Conservation (phyloP, 64 coral and sea anemone genomes). For the Montipora efflorescens region DNA sequence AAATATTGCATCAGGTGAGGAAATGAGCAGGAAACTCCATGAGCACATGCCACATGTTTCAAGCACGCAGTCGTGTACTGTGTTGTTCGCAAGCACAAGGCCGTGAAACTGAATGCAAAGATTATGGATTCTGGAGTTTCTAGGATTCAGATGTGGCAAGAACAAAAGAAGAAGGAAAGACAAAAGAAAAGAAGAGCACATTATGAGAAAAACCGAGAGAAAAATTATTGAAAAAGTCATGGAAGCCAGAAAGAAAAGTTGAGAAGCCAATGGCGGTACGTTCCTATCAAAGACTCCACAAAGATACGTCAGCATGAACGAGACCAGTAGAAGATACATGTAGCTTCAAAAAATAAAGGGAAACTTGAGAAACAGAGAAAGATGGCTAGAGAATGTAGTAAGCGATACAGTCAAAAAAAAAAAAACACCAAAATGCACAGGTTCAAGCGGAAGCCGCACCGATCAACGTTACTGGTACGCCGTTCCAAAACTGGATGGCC, state of each 20-base stretch:
- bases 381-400: conserved; percentile 43
- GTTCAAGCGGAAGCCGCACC: conserved; percentile 15
- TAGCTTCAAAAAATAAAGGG: conserved; percentile 40
- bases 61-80: neutral
- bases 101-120: neutral
- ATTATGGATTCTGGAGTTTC: neutral
- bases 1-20: neutral
- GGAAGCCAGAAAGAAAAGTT: neutral
- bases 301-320: conserved; percentile 4
- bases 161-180: neutral
- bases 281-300: conserved; percentile 29
- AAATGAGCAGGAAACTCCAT: neutral
- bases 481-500: conserved; percentile 53
- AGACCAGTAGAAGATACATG: conserved; percentile 40
- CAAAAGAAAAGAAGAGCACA: neutral
- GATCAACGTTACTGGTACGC: conserved; percentile 14
- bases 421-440: conserved; percentile 41
- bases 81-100: neutral
- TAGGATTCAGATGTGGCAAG: neutral
- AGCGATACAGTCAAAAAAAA: conserved; percentile 28
- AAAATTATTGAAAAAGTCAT: neutral
- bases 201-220: neutral
- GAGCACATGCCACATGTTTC: neutral
- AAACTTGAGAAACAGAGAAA: conserved; percentile 57
- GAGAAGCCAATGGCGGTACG: neutral